A percentile compares a stretch with the other conserved stretches of the same genome.
phyloP scores from a whole-genome alignment of 2,888 invertebrate genomes.

The Arge pagana region DNA sequence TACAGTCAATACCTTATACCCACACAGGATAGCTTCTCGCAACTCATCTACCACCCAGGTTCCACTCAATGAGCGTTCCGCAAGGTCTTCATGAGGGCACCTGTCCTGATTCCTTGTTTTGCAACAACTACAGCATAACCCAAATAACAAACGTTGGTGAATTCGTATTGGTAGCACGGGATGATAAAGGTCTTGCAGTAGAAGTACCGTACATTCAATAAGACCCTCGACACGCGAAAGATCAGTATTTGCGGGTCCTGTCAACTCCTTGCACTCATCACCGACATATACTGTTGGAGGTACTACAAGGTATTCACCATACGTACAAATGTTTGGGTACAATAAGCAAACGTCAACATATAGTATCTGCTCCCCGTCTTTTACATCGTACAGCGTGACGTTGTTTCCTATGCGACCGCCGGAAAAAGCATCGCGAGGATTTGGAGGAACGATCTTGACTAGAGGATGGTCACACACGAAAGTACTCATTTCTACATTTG shows the following conservation, averaged over 20 bases:
- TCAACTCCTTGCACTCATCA: constrained; percentile 25
- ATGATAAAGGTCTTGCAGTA: constrained; percentile 37
- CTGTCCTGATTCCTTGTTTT: constrained; percentile 33
- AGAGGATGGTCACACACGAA: background rate
- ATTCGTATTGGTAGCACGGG: constrained; percentile 43
- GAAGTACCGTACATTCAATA: constrained; percentile 35
- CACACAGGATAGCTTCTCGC: constrained; percentile 40
- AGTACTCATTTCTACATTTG: background rate
- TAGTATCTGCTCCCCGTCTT: constrained; percentile 33
- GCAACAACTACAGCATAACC: constrained; percentile 46
- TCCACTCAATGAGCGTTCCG: constrained; percentile 37
- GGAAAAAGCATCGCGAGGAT: constrained; percentile 38
- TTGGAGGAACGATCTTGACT: background rate
- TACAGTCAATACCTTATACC: constrained; percentile 44
- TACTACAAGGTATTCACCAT: constrained; percentile 38
- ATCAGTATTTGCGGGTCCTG: constrained; percentile 16
- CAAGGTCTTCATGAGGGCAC: constrained; percentile 43
- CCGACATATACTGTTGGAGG: constrained; percentile 39
- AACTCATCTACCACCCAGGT: constrained; percentile 50
- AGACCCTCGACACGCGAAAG: constrained; percentile 34
- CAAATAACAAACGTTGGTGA: constrained; percentile 45
- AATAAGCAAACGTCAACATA: constrained; percentile 40
- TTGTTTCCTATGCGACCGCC: constrained; percentile 38
- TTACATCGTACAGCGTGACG: constrained; percentile 31
- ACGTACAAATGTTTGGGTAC: constrained; percentile 42